phyloP scores from a whole-genome alignment of 2,113 vertebrate genomes.

The Lasiurus borealis region DNA sequence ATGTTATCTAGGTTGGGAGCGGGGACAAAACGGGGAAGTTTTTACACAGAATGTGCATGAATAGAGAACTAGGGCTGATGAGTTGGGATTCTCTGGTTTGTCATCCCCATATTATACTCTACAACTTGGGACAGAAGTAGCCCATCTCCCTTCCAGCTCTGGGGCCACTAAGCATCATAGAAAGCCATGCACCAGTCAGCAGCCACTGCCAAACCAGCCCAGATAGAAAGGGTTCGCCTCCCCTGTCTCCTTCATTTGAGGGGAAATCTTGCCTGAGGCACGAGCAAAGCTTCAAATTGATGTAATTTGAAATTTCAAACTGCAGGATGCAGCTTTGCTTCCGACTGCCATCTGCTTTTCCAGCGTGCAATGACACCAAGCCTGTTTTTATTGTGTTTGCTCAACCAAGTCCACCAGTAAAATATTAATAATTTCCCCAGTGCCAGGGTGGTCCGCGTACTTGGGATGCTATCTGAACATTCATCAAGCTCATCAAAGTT shows the following conservation, averaged over 20 bases:
- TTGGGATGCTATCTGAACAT: constrained; percentile 70
- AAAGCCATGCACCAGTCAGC: constrained; percentile 55
- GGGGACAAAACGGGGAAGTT: not conserved
- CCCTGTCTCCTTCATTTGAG: constrained; percentile 85
- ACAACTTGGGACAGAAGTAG: not conserved
- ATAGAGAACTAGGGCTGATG: not conserved
- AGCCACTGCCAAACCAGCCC: constrained; percentile 75
- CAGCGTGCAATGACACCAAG: constrained; percentile 84
- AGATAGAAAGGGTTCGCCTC: constrained; percentile 81
- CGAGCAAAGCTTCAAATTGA: constrained; percentile 88
- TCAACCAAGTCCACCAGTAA: constrained; percentile 88
- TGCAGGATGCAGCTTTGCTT: constrained; percentile 88
- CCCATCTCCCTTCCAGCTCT: not conserved
- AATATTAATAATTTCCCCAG: constrained; percentile 87
- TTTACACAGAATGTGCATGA: not conserved
- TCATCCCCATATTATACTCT: not conserved
- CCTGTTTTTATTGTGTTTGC: constrained; percentile 87
- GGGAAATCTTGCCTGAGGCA: constrained; percentile 89
- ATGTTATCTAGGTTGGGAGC: not conserved
- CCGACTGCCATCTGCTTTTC: constrained; percentile 90
- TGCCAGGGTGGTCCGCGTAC: constrained; percentile 66
- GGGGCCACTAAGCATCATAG: not conserved
- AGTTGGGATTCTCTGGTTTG: not conserved
- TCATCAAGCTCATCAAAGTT: constrained; percentile 84
- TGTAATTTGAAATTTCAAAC: constrained; percentile 91